A percentile compares a stretch with the other conserved stretches of the same genome.
phyloP scores from a whole-genome alignment of 2,797 vertebrate species.

The Acipenser transmontanus region DNA sequence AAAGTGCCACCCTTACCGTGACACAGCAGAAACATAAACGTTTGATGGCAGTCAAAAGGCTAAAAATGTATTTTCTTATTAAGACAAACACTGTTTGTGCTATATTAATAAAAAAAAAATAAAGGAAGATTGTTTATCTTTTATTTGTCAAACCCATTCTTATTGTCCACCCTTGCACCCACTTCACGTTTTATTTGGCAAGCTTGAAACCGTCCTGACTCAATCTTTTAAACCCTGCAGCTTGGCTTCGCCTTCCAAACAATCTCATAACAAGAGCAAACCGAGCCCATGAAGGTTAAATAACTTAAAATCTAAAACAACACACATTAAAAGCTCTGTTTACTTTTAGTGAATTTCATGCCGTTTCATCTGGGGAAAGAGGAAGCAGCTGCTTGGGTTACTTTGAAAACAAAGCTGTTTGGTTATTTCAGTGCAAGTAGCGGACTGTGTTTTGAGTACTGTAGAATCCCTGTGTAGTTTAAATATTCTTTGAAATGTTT shows the following conservation, averaged over 20 bases:
- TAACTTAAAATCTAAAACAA: constrained; percentile 30
- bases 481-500: constrained; percentile 1
- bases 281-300: constrained; percentile 19
- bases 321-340: constrained; percentile 28
- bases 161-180: too few relatives aligned
- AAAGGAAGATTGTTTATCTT: too few relatives aligned
- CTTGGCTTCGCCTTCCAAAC: constrained; percentile 4
- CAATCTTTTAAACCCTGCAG: too few relatives aligned
- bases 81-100: too few relatives aligned
- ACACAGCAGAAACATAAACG: too few relatives aligned
- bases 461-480: constrained; percentile 21
- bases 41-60: too few relatives aligned
- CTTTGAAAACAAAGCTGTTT: constrained; percentile 46
- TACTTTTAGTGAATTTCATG: constrained; percentile 26
- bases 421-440: constrained; percentile 31
- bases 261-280: constrained; percentile 29
- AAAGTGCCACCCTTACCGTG: too few relatives aligned
- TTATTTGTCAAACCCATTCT: too few relatives aligned
- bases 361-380: constrained; percentile 23
- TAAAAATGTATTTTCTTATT: too few relatives aligned
- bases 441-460: constrained; percentile 12
- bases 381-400: constrained; percentile 33
- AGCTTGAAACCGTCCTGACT: too few relatives aligned
- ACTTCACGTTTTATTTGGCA: too few relatives aligned
- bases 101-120: too few relatives aligned